Conservation (phyloP, 2,113 vertebrate genomes). For the Thalassarche chlororhynchos region DNA sequence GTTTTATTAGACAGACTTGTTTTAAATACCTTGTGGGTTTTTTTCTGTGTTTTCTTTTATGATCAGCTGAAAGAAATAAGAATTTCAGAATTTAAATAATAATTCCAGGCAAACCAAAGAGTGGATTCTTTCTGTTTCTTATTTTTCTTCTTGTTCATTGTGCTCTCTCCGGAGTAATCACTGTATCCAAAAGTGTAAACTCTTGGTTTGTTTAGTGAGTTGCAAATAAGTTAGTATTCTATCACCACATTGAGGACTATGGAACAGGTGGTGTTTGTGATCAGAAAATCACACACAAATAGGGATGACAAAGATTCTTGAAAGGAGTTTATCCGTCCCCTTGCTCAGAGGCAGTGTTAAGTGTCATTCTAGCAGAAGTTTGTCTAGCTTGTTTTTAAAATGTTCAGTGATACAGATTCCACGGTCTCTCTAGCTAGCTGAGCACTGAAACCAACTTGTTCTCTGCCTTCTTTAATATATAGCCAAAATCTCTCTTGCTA, state of each 20-base stretch:
- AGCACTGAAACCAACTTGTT: neutral
- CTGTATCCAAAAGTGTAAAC: neutral
- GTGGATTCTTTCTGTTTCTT: neutral
- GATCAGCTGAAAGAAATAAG: neutral
- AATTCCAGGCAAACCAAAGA: neutral
- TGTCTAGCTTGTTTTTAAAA: neutral
- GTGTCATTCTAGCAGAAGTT: neutral
- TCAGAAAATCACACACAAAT: neutral
- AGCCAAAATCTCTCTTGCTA: neutral
- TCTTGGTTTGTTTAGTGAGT: neutral
- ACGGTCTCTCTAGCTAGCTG: neutral
- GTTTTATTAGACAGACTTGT: neutral
- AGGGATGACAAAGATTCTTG: neutral
- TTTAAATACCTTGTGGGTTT: neutral
- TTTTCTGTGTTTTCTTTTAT: neutral
- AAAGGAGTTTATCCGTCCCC: neutral
- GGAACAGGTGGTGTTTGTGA: neutral
- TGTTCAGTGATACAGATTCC: neutral
- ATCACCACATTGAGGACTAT: neutral
- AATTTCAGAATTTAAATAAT: neutral
- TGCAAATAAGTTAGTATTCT: neutral
- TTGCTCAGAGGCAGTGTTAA: neutral
- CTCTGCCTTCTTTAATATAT: neutral
- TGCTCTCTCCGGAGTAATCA: neutral
- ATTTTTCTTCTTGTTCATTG: neutral